Evolutionary conservation across 2,797 vertebrate genomes (phyloP), one percentile per base, ranked within the genome.

Genomic region (Enteromius mattozi): DNA sequence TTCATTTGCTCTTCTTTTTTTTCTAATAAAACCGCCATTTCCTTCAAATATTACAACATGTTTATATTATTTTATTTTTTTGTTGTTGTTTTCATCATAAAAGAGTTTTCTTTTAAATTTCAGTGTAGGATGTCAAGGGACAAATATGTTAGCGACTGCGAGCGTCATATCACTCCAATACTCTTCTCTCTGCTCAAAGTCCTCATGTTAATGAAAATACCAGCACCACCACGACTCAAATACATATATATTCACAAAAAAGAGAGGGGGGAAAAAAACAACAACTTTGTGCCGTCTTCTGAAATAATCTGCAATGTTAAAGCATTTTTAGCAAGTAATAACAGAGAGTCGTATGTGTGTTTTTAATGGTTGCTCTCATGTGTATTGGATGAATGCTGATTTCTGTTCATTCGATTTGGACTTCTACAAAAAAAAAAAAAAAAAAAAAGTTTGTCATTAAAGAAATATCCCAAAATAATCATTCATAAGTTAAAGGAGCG

Each of bases 121-220:
- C 70, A 81, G 79, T 70, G n/a, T 37, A 14, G 30, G 19, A 19
- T 82, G 80, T 81, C 80, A 71, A n/a, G 51, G 24, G 68, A 71
- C 35, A 42, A 70, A 78, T 78, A 45, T 61, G 14, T 37, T 19
- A 24, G 35, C n/a, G 75, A 17, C 49, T 16, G 78, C 1, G 65
- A 56, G 56, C 37, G 17, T 70, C 79, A 42, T 56, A 69, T 80
- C 35, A 19, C n/a, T 5, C 56, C 1, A n/a, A 79, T 45, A 14
- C 81, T 47, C 72, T 65, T 54, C 82, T 69, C 75, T 37, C 69
- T 85, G 47, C 70, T 87, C 83, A 59, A 76, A 85, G 17, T 76
- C 47, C 77, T 17, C 12, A n/a, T 51, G 63, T 42, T 49, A 79
- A 30, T 63, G 77, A 35, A 80, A 78, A 47, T 65, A 33, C 33